Base-by-base conservation (phyloP, 2,113 vertebrate genomes). In the Rhinolophus ferrumequinum region DNA sequence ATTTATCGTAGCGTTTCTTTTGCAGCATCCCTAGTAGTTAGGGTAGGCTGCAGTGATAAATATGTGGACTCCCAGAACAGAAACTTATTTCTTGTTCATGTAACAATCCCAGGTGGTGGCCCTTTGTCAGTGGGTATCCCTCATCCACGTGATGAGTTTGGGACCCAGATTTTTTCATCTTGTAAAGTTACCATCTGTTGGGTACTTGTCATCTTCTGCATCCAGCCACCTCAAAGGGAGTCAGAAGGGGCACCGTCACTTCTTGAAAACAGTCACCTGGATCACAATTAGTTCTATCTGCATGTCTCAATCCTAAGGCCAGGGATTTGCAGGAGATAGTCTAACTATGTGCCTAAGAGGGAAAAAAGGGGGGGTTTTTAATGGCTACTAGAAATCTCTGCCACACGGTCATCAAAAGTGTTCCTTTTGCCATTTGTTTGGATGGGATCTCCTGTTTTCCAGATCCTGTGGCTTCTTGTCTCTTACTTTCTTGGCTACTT, bases 1-100 rank as follows among this genome's bases (percentile, higher is more conserved):
- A 79, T n/a, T 94, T 26, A 66, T 47, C 24, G 47, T 35, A 83
- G 19, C 13, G 58, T 83, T 83, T 69, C 26, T 88, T 94, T 76
- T 90, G 12, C 50, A 70, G 26, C 26, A 79, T n/a, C 11, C 8
- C 18, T 66, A 26, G 3, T 54, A 85, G 30, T 85, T 73, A 84
- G 19, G 1, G 26, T 28, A 73, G 50, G 24, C 47, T 90, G 4
- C 14, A 88, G 41, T 38, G n/a, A 93, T 11, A 52, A 69, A 44
- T 5, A 50, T 11, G 12, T 13, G 30, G 67, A 41, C 9, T 21
- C 24, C 38, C 8, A 30, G 35, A 38, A 64, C 16, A 75, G n/a
- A 67, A 92, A 90, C 24, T 50, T 60, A 75, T 50, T 88, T 92
- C 26, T 58, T 33, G 5, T 16, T 67, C 12, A 41, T 19, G 7